phyloP scores from a whole-genome alignment of 2,888 invertebrate genomes.

The Limenitis camilla region DNA sequence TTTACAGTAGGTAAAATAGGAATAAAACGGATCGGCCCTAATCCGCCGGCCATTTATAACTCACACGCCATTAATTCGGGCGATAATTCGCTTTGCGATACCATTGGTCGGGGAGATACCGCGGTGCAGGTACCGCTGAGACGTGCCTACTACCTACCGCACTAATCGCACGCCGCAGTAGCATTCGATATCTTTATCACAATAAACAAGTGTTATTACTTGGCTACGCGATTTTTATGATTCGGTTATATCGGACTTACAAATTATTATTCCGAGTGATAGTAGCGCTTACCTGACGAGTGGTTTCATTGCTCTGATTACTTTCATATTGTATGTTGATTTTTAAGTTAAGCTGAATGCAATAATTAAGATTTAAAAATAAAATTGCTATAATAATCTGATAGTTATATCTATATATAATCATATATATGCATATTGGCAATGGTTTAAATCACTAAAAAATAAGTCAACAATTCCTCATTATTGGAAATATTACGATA shows the following conservation, averaged over 20 bases:
- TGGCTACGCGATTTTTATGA: constrained; percentile 24
- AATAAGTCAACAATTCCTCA: too few relatives aligned
- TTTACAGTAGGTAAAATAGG: constrained; percentile 73
- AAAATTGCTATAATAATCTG: too few relatives aligned
- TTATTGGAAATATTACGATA: too few relatives aligned
- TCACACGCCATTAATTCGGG: constrained; percentile 74
- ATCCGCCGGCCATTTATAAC: constrained; percentile 72
- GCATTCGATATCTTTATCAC: constrained; percentile 25
- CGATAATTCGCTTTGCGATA: constrained; percentile 65
- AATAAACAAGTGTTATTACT: constrained; percentile 24
- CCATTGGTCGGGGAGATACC: constrained; percentile 63
- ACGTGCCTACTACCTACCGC: constrained; percentile 23
- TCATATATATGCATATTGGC: too few relatives aligned
- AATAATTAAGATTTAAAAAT: too few relatives aligned
- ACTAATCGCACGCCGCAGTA: constrained; percentile 24
- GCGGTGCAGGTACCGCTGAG: constrained; percentile 22
- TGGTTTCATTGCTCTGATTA: constrained; percentile 9
- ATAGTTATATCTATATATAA: too few relatives aligned
- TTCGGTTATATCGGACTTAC: constrained; percentile 10
- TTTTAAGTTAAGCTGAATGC: too few relatives aligned
- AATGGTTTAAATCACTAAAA: too few relatives aligned
- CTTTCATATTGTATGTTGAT: not conserved
- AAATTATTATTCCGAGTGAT: constrained; percentile 3
- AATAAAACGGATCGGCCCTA: constrained; percentile 71
- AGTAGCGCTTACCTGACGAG: constrained; percentile 5